Evolutionary conservation across 2,113 vertebrate genomes (phyloP), one percentile per base, ranked within the genome.

Genomic region (Gallinago undulata): DNA sequence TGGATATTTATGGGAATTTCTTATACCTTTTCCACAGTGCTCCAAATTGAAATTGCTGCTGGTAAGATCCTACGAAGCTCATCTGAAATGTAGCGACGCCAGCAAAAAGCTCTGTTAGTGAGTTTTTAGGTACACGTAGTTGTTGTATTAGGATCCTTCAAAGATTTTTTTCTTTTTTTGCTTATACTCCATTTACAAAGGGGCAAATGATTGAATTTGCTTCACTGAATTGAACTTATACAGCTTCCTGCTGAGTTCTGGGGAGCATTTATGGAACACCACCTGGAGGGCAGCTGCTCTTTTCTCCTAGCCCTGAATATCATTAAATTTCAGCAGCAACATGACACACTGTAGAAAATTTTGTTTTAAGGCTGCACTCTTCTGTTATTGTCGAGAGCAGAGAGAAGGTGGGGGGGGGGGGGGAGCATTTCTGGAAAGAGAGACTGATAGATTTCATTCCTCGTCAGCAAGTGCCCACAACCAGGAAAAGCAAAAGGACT

Each of bases 211-310:
- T 95, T 96, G 67, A 92, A 97, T 97, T 97, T 97, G 87, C 94
- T 95, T 97, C 94, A 96, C 90, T 86, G 89, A 95, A 97, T 97
- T 97, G 93, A 97, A 95, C 94, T 89, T 93, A 84, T 92, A 96
- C 93, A 95, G 92, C 91, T 95, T 97, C 97, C 94, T 95, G 87
- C 96, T 97, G 97, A 76, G 95, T 94, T 60, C 91, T 90, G 91
- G 96, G 96, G 85, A 97, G 84, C 86, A 56, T 96, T 97, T 97
- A 95, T 95, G 96, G 96, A 96, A 94, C 90, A 93, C 96, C 95
- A 96, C 93, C 97, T 97, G 96, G 94, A 95, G 92, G 91, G 96
- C 96, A 97, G 95, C 93, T 97, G 97, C 95, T 98, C 96, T 96
- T 97, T 97, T 95, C 96, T 96, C 68, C 69, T 70, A 73, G 91